These are phyloP conservation scores for Chelonia mydas DNA, from an alignment of 2,797 vertebrate species.

Conservation along the genomic window DNA sequence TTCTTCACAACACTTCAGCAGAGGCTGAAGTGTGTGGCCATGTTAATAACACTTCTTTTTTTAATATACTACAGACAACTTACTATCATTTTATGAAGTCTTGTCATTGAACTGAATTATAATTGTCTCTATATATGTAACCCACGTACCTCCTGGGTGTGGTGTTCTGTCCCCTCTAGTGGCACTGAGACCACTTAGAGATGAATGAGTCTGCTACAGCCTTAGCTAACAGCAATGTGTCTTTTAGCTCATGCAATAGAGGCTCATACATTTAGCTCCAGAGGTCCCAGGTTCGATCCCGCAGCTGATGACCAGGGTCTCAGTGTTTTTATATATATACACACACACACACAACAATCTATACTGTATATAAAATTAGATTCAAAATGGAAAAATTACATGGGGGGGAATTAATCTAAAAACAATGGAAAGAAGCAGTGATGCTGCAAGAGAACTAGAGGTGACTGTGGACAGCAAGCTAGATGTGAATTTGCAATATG, in stretches of 20 bases:
- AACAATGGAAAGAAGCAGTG: neutral
- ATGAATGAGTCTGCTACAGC: no score
- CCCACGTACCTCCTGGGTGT: no score
- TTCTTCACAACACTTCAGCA: neutral
- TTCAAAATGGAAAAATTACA: constrained; percentile 64
- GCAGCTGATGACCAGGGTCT: no score
- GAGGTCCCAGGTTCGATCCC: no score
- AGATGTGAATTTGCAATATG: accelerated
- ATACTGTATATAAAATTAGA: constrained; percentile 56
- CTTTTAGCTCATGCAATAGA: no score
- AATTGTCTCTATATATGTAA: constrained; percentile 63
- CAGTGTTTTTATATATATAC: no score
- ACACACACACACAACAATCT: constrained; percentile 5
- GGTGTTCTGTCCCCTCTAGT: no score
- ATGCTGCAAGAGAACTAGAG: neutral
- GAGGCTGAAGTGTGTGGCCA: constrained; percentile 39
- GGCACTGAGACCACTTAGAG: no score
- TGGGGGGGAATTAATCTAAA: constrained; percentile 30
- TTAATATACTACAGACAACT: neutral
- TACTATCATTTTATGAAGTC: constrained; percentile 26
- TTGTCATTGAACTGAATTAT: constrained; percentile 67
- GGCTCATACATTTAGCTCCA: no score
- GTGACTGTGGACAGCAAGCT: neutral
- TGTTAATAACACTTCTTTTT: constrained; percentile 65
- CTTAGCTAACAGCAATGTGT: no score